Percentiles rank a stretch among this genome's conserved stretches.
Evolutionary conservation across 64 coral and sea anemone species (phyloP).

Genomic region (Anthopleura sola): DNA sequence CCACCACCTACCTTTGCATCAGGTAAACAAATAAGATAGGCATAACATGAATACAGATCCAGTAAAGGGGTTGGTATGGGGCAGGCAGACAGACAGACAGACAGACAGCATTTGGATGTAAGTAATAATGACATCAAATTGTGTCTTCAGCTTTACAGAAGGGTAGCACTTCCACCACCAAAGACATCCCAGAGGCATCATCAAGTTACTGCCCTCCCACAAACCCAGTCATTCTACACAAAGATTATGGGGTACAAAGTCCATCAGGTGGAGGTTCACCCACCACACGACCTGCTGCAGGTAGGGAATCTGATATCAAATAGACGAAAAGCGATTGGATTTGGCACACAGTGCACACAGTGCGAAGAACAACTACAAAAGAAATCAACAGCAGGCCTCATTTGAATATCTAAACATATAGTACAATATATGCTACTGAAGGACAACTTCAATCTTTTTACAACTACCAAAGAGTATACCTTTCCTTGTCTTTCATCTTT

Average conservation of each 20-base stretch:
- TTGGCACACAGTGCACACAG: too few species aligned
- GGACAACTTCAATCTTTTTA: too few species aligned
- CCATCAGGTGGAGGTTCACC: constrained; percentile 39
- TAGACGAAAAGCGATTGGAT: too few species aligned
- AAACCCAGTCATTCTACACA: constrained; percentile 46
- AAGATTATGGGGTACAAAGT: constrained; percentile 24
- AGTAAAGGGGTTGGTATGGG: neutral
- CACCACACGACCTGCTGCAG: constrained; percentile 15
- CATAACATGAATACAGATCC: neutral
- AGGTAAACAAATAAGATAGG: constrained; percentile 27
- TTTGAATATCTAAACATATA: too few species aligned
- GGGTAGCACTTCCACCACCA: constrained; percentile 18
- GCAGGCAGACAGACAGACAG: too few species aligned
- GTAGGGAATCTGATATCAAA: neutral
- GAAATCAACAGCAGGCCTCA: too few species aligned
- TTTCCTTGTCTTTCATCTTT: too few species aligned
- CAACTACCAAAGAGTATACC: too few species aligned
- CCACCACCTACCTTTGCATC: constrained; percentile 95
- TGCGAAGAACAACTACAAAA: too few species aligned
- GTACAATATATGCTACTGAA: too few species aligned
- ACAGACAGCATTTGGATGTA: too few species aligned
- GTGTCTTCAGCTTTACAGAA: constrained; percentile 73
- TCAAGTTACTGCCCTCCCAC: constrained; percentile 20
- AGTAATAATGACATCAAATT: neutral
- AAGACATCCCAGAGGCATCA: constrained; percentile 36